Evolutionary conservation across 2,888 invertebrate genomes (phyloP), one percentile per base, ranked within the genome.

Genomic region (Scaptodrosophila latifasciaeformis): DNA sequence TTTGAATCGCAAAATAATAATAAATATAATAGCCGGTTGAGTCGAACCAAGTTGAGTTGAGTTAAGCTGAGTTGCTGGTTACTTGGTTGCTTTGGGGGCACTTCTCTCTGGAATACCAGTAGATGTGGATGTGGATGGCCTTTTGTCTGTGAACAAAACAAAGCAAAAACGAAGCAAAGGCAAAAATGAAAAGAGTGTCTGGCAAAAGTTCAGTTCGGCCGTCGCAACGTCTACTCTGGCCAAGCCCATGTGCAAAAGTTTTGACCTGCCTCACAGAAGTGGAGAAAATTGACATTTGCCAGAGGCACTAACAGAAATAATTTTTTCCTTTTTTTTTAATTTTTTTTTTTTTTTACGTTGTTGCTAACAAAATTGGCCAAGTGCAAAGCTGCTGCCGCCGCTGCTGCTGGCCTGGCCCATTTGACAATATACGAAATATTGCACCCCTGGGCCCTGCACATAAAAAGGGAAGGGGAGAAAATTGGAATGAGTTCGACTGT

Each of bases 1-100:
- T 83, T 82, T 81, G 82, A 82, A 82, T 84, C 82, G 75, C 75
- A 82, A 82, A 84, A 84, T 81, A 82, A 76, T 76, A 76, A 76
- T 76, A 76, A 76, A 76, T 76, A 76, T 76, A 76, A 81, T 81
- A 81, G 83, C 72, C 59, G 77, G 54, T 47, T 59, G 59, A 64
- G 64, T 49, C 43, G 21, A 43, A 34, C 21, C 43, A 13, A 21
- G 27, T 12, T 2, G 30, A 30, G 30, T 13, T n/a, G 34, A 15
- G 13, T 13, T 10, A 34, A 37, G 7, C 39, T 24, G 6, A 9
- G 17, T 10, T 19, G 29, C 37, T 42, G 2, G 13, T 15, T 12
- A 15, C 2, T 2, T 34, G n/a, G n/a, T n/a, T n/a, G n/a, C n/a
- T n/a, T n/a, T n/a, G n/a, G n/a, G n/a, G n/a, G n/a, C n/a, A n/a